phyloP scores from a whole-genome alignment of 1,140 invertebrate genomes.

The Eriocheir sinensis region DNA sequence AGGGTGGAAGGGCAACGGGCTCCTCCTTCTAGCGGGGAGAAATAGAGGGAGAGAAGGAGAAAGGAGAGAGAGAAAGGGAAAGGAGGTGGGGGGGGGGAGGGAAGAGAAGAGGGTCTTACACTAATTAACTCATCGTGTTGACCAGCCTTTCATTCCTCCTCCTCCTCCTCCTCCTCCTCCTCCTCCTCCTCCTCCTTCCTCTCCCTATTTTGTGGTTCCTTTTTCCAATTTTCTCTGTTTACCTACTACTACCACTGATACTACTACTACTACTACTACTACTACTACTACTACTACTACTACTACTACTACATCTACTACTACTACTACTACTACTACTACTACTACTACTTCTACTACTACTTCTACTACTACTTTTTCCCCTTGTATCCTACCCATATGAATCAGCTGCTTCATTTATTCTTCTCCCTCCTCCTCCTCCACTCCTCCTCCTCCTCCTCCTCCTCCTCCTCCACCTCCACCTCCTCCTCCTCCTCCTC shows the following conservation, averaged over 20 bases:
- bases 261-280: neutral
- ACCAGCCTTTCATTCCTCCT: neutral
- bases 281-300: neutral
- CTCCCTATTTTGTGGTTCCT: neutral
- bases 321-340: neutral
- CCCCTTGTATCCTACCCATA: too few relatives aligned
- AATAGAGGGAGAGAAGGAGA: too few relatives aligned
- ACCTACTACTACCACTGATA: neutral
- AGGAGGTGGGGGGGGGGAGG: too few relatives aligned
- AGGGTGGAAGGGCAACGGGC: too few relatives aligned
- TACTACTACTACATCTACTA: neutral
- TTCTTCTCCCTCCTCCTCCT: too few relatives aligned
- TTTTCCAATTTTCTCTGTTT: too few relatives aligned
- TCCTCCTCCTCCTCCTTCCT: slow-evolving; percentile 17
- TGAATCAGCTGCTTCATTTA: too few relatives aligned
- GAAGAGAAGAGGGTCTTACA: neutral
- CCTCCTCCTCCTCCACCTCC: too few relatives aligned
- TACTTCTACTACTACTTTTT: neutral
- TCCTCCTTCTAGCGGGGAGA: too few relatives aligned
- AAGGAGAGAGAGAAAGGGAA: too few relatives aligned
- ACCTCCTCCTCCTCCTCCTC: too few relatives aligned
- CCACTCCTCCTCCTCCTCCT: too few relatives aligned
- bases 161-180: slow-evolving; percentile 12
- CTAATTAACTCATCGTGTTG: neutral
- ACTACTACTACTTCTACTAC: neutral